These are phyloP conservation scores for Eleutherodactylus coqui DNA, from an alignment of 2,797 vertebrate species.

Conservation along the genomic window DNA sequence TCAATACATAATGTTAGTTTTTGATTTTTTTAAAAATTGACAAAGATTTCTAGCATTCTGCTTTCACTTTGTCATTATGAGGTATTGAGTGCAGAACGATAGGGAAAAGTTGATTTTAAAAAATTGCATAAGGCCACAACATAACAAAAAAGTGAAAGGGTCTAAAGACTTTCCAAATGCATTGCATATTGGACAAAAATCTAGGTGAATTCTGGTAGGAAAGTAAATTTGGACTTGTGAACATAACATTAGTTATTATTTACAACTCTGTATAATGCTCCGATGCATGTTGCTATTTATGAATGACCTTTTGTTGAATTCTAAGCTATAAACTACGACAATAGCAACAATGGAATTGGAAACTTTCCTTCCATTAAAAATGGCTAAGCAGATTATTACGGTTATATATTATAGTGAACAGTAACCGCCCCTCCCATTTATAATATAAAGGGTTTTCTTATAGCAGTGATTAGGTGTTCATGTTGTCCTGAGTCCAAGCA, in stretches of 20 bases:
- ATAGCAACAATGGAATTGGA: neutral
- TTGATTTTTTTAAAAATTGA: too few species aligned
- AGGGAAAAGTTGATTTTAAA: too few species aligned
- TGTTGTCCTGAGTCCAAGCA: slow-evolving; percentile 12
- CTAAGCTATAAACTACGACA: neutral
- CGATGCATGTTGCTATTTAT: neutral
- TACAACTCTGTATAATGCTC: neutral
- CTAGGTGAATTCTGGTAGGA: neutral
- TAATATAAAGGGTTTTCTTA: neutral
- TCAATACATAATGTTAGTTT: too few species aligned
- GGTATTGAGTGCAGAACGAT: too few species aligned
- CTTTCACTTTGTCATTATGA: too few species aligned
- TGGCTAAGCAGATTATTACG: neutral
- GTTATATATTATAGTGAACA: neutral
- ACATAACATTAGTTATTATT: neutral
- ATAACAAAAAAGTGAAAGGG: too few species aligned
- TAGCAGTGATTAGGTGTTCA: neutral
- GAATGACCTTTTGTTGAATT: neutral
- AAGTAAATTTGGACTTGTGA: neutral
- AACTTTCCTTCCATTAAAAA: slow-evolving; percentile 11
- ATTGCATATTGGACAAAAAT: neutral
- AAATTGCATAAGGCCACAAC: too few species aligned
- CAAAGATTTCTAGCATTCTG: too few species aligned
- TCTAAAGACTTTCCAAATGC: too few species aligned
- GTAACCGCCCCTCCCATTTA: neutral